Conservation (phyloP, 2,797 vertebrate species). For the Malacoctenus gilli region DNA sequence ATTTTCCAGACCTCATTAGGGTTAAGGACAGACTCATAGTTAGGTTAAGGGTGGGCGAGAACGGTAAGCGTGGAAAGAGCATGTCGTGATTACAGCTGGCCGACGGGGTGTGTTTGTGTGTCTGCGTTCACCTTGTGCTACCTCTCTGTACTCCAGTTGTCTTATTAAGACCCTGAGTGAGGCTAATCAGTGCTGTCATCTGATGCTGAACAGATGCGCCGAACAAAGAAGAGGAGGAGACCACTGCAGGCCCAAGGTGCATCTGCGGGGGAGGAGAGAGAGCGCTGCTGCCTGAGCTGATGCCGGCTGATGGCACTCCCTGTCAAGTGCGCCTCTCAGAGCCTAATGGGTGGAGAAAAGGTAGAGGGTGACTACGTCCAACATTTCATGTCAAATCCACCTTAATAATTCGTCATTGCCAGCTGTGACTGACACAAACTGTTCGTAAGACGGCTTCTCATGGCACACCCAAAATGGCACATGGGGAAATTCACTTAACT, state of each 20-base stretch:
- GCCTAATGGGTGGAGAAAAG: conserved; percentile 80
- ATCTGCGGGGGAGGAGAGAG: conserved; percentile 77
- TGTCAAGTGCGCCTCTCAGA: conserved; percentile 73
- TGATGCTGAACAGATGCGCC: conserved; percentile 80
- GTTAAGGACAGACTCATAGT: conserved; percentile 56
- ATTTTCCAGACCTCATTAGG: conserved; percentile 70
- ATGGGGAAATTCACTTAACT: conserved; percentile 81
- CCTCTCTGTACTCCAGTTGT: conserved; percentile 67
- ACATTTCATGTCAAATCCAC: conserved; percentile 79
- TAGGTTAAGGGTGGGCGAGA: conserved; percentile 49
- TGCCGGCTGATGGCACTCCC: conserved; percentile 77
- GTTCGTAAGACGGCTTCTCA: conserved; percentile 63
- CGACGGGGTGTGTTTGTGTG: conserved; percentile 62
- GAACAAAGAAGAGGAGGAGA: conserved; percentile 81
- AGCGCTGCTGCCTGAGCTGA: conserved; percentile 71
- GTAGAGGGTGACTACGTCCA: conserved; percentile 77
- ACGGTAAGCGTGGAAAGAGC: conserved; percentile 43
- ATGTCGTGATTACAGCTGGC: conserved; percentile 58
- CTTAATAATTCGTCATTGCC: conserved; percentile 77
- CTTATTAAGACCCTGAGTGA: conserved; percentile 83
- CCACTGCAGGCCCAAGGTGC: conserved; percentile 76
- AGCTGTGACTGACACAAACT: conserved; percentile 78
- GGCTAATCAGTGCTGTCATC: conserved; percentile 81
- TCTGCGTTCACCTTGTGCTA: conserved; percentile 56
- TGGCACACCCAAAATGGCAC: conserved; percentile 77